These are phyloP conservation scores for Stenchaetothrips biformis DNA, from an alignment of 2,888 invertebrate genomes.

Conservation along the genomic window DNA sequence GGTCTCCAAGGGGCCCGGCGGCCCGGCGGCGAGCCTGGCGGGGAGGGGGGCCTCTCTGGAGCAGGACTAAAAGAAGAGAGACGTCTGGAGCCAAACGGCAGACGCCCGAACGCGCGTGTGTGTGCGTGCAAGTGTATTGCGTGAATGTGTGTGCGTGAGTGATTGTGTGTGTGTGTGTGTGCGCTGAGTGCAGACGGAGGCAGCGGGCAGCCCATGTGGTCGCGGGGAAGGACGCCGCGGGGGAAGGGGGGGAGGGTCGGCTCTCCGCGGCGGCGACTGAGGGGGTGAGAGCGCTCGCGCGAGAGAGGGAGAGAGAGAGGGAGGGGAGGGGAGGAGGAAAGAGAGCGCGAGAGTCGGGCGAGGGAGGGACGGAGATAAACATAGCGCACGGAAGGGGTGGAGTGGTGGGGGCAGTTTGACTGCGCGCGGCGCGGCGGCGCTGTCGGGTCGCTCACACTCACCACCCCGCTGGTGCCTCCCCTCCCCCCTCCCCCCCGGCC, in stretches of 20 bases:
- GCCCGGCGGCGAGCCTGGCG: background rate
- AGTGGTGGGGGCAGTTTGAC: background rate
- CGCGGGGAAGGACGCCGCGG: background rate
- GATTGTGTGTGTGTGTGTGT: background rate
- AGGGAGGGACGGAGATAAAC: background rate
- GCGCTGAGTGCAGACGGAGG: background rate
- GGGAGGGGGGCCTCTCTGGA: background rate
- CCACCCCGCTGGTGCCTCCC: background rate
- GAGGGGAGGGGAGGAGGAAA: background rate
- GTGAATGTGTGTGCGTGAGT: background rate
- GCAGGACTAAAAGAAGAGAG: too few species aligned
- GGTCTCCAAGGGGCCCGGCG: background rate
- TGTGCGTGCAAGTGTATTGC: background rate
- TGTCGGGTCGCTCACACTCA: background rate
- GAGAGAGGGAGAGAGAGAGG: background rate
- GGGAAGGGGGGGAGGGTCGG: background rate
- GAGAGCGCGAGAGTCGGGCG: background rate
- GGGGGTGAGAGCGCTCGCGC: background rate
- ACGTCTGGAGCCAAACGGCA: background rate
- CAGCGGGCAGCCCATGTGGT: background rate
- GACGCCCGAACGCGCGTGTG: too few species aligned
- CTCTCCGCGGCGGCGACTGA: background rate
- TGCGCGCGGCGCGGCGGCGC: background rate
- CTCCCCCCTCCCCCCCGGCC: background rate
- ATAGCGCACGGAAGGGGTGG: slow-evolving; percentile 13